Conservation (phyloP, 2,888 invertebrate species). For the Taenaris catops region DNA sequence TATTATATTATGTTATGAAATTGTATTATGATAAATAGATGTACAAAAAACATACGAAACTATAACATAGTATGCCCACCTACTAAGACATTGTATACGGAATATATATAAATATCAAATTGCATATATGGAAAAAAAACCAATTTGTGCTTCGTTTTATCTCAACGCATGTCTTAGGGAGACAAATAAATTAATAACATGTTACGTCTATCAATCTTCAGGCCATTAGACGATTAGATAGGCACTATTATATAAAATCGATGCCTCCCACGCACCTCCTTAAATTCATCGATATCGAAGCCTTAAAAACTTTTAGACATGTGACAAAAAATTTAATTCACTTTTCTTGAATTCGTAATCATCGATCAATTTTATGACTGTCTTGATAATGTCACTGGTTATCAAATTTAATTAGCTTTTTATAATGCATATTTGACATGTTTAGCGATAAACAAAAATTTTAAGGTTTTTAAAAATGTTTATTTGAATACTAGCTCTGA, state of each 20-base stretch:
- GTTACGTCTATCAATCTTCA: constrained; percentile 58
- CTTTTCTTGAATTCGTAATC: constrained; percentile 36
- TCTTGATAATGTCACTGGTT: constrained; percentile 8
- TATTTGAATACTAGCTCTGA: too few species aligned
- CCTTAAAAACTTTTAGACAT: constrained; percentile 27
- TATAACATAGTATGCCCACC: too few species aligned
- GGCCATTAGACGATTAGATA: constrained; percentile 69
- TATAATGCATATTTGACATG: too few species aligned
- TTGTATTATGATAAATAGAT: too few species aligned
- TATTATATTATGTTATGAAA: too few species aligned
- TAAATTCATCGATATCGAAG: constrained; percentile 33
- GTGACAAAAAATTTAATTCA: constrained; percentile 35
- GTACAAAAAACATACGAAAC: too few species aligned
- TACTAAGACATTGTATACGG: too few species aligned
- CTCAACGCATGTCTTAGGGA: not conserved
- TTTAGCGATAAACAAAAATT: too few species aligned
- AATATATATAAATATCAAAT: too few species aligned
- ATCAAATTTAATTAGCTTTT: constrained; percentile 16
- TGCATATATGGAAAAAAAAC: constrained; percentile 1
- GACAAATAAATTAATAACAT: constrained; percentile 40
- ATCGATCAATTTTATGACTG: constrained; percentile 45
- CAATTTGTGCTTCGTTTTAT: constrained; percentile 11
- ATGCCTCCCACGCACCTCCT: constrained; percentile 48
- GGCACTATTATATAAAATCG: constrained; percentile 46
- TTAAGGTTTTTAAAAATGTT: too few species aligned